Evolutionary conservation across 1,140 invertebrate genomes (phyloP), one percentile per base, ranked within the genome.

Genomic region (Anastrepha ludens): DNA sequence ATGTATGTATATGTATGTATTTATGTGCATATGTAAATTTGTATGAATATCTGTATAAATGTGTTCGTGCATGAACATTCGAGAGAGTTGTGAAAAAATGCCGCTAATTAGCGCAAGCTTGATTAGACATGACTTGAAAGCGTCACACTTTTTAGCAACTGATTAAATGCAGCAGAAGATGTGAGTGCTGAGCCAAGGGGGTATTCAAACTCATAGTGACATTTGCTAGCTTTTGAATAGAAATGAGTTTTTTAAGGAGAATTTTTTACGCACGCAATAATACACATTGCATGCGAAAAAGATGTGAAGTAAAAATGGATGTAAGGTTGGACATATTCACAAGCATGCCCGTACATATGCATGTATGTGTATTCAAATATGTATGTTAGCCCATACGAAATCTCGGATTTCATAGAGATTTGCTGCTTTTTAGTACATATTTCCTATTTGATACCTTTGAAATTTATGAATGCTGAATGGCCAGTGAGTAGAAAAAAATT

Each of bases 51-150:
- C 6, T 70, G 65, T 70, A 20, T 67, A 9, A 44, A 20, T 41
- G 65, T 20, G 5, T 29, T 17, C 50, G 11, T 55, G 64, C 64
- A 67, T 67, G 39, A 64, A 9, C 62, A 64, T 64, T 64, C 39
- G 29, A 67, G 64, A 74, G 67, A 29, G 29, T 29, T 29, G 29
- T 44, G 41, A 74, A 74, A 74, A 74, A 74, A 47, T 74, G 67
- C 67, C 67, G 67, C 67, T 74, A 74, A 74, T 74, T 74, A 74
- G 67, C 67, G 44, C 17, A 47, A 74, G 67, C 67, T 74, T 74
- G 67, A 74, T 74, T 74, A 74, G 67, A 74, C 67, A 44, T 47
- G 67, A 74, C 41, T 74, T 74, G 67, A n/a, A 74, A 74, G 67
- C 67, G 39, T 74, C 44, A 29, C 1, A 29, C 29, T 74, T 74